Percentiles rank a stretch among this genome's conserved stretches.
Evolutionary conservation across 92 coral and sea anemone species (phyloP).

Genomic region (Micromussa lordhowensis): DNA sequence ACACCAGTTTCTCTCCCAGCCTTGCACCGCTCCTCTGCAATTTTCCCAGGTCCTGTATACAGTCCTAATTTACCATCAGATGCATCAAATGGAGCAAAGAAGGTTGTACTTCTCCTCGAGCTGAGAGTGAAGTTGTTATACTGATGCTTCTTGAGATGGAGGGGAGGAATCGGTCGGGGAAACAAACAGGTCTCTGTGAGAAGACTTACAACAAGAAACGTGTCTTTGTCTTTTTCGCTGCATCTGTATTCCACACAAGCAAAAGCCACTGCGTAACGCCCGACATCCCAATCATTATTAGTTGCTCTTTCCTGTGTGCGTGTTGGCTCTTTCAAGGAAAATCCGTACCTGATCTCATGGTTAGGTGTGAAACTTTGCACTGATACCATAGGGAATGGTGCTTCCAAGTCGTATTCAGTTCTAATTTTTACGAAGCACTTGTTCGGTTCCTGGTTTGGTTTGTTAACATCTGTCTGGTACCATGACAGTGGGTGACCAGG

Average conservation of each 20-base stretch:
- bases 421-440: slow-evolving; percentile 11
- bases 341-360: background rate
- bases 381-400: background rate
- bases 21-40: background rate
- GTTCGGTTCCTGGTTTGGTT: slow-evolving; percentile 1
- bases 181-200: background rate
- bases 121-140: background rate
- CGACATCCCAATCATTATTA: rapidly evolving
- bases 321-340: slow-evolving; percentile 4
- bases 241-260: slow-evolving; percentile 11
- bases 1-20: background rate
- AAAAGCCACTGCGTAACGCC: background rate
- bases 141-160: background rate
- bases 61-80: background rate
- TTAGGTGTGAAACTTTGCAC: slow-evolving; percentile 2
- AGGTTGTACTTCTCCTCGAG: background rate
- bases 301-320: background rate
- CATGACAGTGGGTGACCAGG: slow-evolving; percentile 30
- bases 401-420: background rate
- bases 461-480: background rate
- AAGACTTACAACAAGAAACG: background rate
- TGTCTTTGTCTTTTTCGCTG: background rate
- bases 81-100: background rate
- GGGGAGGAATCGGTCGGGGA: background rate
- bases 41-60: background rate